Evolutionary conservation across 2,113 vertebrate genomes (phyloP), one percentile per base, ranked within the genome.

Genomic region (Anolis sagrei): DNA sequence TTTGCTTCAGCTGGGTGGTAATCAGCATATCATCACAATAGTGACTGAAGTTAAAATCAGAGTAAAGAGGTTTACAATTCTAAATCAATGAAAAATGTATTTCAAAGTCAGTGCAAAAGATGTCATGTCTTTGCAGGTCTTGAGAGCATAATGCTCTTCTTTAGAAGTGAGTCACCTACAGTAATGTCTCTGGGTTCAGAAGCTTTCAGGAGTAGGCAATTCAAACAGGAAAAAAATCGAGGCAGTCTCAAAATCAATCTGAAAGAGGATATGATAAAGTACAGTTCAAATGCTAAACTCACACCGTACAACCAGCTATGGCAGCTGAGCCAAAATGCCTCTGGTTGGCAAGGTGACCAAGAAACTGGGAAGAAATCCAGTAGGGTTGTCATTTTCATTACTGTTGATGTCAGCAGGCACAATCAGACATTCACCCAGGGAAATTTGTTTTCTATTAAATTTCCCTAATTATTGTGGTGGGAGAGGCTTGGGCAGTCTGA

Each of bases 361-460:
- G 25, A 78, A 7, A 70, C 85, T 89, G 85, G 82, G 78, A 90
- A 18, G 3, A 86, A 80, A 84, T 83, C 86, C 8, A 82, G 74
- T 36, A 85, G 78, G 79, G 39, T 39, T 76, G 74, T 75, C 74
- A 82, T 88, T 90, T 89, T 88, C 85, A 87, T 82, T 72, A 48
- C 70, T 87, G 82, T 23, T 88, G 76, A 90, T 91, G 90, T 84
- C 10, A 90, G 84, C 79, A 10, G 83, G 86, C 88, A 89, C 82
- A 1, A 83, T 87, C 68, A 79, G 61, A 87, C 32, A 68, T 72
- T 87, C 62, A 78, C 76, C 68, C 68, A 77, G 54, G 85, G 58
- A 89, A 89, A 88, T 92, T 90, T 92, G 69, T 88, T 93, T 49
- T 7, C 13, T 23, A 79, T 87, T 89, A 89, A 66, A 88, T 90